Evolutionary conservation across 1,140 invertebrate genomes (phyloP).

Genomic region (Chironomus striatipennis): DNA sequence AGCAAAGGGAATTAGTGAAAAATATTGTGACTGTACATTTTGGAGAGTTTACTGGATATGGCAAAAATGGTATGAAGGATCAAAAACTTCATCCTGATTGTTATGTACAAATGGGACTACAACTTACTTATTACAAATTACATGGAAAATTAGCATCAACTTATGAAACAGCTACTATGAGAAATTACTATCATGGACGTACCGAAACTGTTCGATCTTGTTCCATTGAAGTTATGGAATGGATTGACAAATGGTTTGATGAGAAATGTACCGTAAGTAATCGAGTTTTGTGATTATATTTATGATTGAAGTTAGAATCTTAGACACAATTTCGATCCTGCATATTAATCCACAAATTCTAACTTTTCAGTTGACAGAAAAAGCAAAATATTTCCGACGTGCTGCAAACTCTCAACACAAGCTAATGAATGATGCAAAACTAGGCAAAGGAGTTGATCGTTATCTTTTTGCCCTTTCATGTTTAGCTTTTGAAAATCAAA

Average conservation of each 20-base stretch:
- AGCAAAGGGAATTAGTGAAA: neutral
- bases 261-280: conserved; percentile 29
- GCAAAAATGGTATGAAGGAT: conserved; percentile 44
- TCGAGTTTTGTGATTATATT: neutral
- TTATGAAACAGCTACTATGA: conserved; percentile 47
- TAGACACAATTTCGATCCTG: too few relatives aligned
- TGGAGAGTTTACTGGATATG: conserved; percentile 43
- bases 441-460: conserved; percentile 55
- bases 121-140: conserved; percentile 50
- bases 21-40: conserved; percentile 35
- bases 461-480: conserved; percentile 67
- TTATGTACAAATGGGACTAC: conserved; percentile 54
- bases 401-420: conserved; percentile 39
- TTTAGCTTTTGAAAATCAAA: conserved; percentile 45
- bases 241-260: conserved; percentile 40
- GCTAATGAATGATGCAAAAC: conserved; percentile 42
- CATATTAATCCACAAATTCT: too few relatives aligned
- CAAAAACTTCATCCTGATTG: conserved; percentile 51
- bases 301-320: too few relatives aligned
- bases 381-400: conserved; percentile 32
- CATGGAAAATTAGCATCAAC: conserved; percentile 44
- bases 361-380: conserved; percentile 20
- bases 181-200: conserved; percentile 44
- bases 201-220: conserved; percentile 46
- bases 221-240: conserved; percentile 38